A percentile compares a stretch with the other conserved stretches of the same genome.
phyloP scores from a whole-genome alignment of 2,888 invertebrate genomes.

The Plutella xylostella region DNA sequence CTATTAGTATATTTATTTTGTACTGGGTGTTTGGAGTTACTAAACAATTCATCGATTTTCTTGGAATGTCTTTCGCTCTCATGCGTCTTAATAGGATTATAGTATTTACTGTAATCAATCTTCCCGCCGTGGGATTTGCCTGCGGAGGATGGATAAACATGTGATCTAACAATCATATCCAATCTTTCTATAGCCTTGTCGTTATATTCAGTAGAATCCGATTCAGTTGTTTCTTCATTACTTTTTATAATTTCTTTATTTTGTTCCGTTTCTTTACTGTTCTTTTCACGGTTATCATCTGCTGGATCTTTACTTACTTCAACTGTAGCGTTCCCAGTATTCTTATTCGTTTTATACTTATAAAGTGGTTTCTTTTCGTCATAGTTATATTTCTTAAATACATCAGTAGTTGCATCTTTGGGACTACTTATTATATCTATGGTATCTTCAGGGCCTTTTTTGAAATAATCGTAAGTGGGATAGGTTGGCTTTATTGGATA shows the following conservation, averaged over 20 bases:
- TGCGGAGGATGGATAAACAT: conserved; percentile 29
- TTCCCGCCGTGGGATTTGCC: conserved; percentile 10
- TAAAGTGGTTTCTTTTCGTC: neutral
- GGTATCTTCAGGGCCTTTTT: conserved; percentile 50
- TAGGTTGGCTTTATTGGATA: conserved; percentile 38
- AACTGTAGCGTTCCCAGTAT: too few relatives aligned
- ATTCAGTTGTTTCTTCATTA: too few relatives aligned
- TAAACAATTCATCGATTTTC: conserved; percentile 7
- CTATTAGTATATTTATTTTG: neutral
- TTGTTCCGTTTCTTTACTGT: too few relatives aligned
- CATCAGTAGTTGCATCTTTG: neutral
- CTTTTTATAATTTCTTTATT: too few relatives aligned
- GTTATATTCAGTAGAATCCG: too few relatives aligned
- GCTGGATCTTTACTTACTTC: too few relatives aligned
- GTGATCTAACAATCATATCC: conserved; percentile 30
- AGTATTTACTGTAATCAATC: conserved; percentile 25
- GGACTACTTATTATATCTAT: too few relatives aligned
- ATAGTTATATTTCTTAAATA: neutral
- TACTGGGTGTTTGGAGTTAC: neutral
- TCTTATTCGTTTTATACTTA: too few relatives aligned
- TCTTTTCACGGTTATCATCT: too few relatives aligned
- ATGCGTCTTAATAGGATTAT: conserved; percentile 11
- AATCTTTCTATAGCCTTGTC: conserved; percentile 32
- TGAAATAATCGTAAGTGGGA: conserved; percentile 57
- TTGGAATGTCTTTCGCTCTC: conserved; percentile 12